A percentile compares a stretch with the other conserved stretches of the same genome.
Evolutionary conservation across 2,888 invertebrate species (phyloP).

Genomic region (Drosophila greeni): DNA sequence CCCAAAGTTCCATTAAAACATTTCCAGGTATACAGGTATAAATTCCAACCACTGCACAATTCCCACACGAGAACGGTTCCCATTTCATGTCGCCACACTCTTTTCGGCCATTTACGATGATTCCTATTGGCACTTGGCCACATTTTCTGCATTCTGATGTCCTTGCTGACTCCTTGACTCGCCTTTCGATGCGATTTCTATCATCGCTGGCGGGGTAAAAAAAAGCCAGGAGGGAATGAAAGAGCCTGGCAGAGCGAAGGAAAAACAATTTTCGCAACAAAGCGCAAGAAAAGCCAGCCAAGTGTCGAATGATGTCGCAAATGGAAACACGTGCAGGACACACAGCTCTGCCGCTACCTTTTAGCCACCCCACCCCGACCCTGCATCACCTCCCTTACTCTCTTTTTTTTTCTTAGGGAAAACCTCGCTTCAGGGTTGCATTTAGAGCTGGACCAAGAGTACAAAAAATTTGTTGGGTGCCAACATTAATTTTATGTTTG

Average conservation of each 20-base stretch:
- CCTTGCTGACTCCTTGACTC: constrained; percentile 20
- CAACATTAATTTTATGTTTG: constrained; percentile 76
- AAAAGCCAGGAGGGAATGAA: constrained; percentile 1
- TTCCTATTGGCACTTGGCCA: constrained; percentile 63
- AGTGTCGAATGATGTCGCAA: constrained; percentile 43
- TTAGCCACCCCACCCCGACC: constrained; percentile 3
- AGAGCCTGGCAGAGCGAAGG: constrained; percentile 16
- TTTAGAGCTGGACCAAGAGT: constrained; percentile 17
- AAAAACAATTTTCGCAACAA: constrained; percentile 57
- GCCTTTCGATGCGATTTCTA: constrained; percentile 53
- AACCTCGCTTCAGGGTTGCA: constrained; percentile 21
- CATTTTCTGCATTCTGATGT: constrained; percentile 59
- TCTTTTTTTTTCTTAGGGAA: neutral
- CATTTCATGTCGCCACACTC: constrained; percentile 31
- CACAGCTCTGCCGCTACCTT: constrained; percentile 11
- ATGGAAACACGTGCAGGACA: constrained; percentile 65
- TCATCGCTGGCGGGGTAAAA: constrained; percentile 53
- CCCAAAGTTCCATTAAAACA: constrained; percentile 2
- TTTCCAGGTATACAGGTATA: neutral
- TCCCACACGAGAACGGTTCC: constrained; percentile 21
- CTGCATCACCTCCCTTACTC: neutral
- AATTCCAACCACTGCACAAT: constrained; percentile 10
- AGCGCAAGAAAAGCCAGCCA: constrained; percentile 34
- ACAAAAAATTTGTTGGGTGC: constrained; percentile 67
- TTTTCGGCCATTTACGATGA: constrained; percentile 48